Percentiles rank a stretch among this genome's conserved stretches.
Evolutionary conservation across 2,797 vertebrate species (phyloP).

Genomic region (Oreochromis grahami): DNA sequence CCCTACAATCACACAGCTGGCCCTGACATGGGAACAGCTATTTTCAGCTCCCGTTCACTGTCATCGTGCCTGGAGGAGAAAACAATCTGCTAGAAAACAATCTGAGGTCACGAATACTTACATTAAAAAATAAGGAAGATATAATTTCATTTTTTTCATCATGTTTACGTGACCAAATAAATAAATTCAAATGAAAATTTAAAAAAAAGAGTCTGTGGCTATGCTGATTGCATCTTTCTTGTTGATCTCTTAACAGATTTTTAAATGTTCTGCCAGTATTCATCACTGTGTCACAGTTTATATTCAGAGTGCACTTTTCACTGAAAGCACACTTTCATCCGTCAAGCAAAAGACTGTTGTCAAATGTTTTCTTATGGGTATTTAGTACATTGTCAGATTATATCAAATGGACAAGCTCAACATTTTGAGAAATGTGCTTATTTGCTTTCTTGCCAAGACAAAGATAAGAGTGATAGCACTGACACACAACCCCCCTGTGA

Average conservation of each 20-base stretch:
- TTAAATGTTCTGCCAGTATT: neutral
- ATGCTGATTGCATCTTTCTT: neutral
- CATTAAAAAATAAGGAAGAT: neutral
- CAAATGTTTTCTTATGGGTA: neutral
- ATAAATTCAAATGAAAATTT: neutral
- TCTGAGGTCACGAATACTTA: neutral
- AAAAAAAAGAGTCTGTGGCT: neutral
- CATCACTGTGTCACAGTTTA: neutral
- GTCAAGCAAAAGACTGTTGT: neutral
- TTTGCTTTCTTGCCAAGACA: neutral
- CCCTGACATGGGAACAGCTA: conserved; percentile 28
- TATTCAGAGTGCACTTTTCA: neutral
- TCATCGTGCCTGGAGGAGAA: neutral
- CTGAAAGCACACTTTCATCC: neutral
- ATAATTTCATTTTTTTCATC: neutral
- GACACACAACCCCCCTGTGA: neutral
- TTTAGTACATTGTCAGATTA: neutral
- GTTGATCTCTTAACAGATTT: neutral
- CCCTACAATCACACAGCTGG: conserved; percentile 20
- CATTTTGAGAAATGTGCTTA: neutral
- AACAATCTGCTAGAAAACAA: neutral
- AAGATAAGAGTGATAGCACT: neutral
- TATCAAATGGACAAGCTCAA: neutral
- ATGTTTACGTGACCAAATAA: neutral
- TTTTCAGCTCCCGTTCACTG: neutral